Evolutionary conservation across 2,797 vertebrate species (phyloP).

Genomic region (Alosa sapidissima): DNA sequence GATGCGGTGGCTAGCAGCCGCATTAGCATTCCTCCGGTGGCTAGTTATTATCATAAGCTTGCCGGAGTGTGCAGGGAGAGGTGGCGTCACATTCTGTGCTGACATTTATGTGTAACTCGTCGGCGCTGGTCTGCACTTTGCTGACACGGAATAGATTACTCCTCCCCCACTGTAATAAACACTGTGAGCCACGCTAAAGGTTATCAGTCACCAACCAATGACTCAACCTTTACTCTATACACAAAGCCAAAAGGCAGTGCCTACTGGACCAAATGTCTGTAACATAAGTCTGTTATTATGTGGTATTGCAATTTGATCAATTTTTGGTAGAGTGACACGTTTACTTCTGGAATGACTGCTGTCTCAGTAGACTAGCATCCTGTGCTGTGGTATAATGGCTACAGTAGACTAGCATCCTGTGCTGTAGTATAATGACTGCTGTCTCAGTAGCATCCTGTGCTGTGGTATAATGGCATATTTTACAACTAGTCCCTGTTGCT

Average conservation of each 20-base stretch:
- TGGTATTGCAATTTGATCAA: neutral
- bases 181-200: slow-evolving; percentile 60
- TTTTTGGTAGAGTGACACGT: neutral
- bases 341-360: neutral
- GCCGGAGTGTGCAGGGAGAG: slow-evolving; percentile 20
- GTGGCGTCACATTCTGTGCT: slow-evolving; percentile 34
- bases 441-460: neutral
- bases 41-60: slow-evolving; percentile 23
- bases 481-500: neutral
- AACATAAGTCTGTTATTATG: neutral
- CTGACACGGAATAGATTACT: slow-evolving; percentile 64
- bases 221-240: slow-evolving; percentile 66
- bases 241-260: neutral
- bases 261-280: neutral
- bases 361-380: no score
- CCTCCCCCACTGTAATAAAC: slow-evolving; percentile 69
- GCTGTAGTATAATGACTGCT: neutral
- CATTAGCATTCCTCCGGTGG: slow-evolving; percentile 24
- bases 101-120: slow-evolving; percentile 42
- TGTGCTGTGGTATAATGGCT: no score
- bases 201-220: slow-evolving; percentile 67
- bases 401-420: no score
- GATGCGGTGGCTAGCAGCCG: neutral
- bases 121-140: slow-evolving; percentile 44
- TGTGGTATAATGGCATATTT: neutral